phyloP scores from a whole-genome alignment of 2,113 vertebrate genomes.

The Eretmochelys imbricata region DNA sequence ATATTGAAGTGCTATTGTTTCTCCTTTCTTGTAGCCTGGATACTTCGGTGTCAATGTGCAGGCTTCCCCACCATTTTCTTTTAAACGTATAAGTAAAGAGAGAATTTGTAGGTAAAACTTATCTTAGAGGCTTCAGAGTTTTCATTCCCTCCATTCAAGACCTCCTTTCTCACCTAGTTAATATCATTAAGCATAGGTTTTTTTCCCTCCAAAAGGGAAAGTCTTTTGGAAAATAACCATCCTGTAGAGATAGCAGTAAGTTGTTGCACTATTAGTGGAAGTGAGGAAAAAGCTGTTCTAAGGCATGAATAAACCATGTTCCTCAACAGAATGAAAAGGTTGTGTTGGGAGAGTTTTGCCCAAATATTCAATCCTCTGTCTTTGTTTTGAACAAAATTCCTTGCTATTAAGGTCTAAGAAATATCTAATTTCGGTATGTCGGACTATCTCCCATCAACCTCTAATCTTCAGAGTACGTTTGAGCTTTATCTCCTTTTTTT shows the following conservation, averaged over 20 bases:
- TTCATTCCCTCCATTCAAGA: not conserved
- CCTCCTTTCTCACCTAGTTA: not conserved
- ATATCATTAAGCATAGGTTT: not conserved
- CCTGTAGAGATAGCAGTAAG: not conserved
- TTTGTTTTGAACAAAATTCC: not conserved
- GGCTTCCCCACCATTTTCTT: not conserved
- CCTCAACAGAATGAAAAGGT: not conserved
- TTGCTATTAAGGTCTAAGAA: not conserved
- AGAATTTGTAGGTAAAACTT: not conserved
- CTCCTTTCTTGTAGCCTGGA: not conserved
- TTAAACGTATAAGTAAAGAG: not conserved
- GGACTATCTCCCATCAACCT: not conserved
- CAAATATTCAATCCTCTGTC: not conserved
- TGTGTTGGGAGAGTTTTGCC: not conserved
- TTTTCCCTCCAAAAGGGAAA: not conserved
- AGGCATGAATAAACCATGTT: not conserved
- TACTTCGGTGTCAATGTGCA: not conserved
- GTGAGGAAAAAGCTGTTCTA: not conserved
- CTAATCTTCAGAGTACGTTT: not conserved
- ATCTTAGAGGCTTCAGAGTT: not conserved
- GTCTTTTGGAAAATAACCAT: not conserved
- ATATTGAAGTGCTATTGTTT: not conserved
- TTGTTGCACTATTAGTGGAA: not conserved
- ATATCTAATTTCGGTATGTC: not conserved
- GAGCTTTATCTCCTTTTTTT: not conserved